These are phyloP conservation scores for Camelus bactrianus DNA, from an alignment of 2,113 vertebrate species.

Conservation along the genomic window DNA sequence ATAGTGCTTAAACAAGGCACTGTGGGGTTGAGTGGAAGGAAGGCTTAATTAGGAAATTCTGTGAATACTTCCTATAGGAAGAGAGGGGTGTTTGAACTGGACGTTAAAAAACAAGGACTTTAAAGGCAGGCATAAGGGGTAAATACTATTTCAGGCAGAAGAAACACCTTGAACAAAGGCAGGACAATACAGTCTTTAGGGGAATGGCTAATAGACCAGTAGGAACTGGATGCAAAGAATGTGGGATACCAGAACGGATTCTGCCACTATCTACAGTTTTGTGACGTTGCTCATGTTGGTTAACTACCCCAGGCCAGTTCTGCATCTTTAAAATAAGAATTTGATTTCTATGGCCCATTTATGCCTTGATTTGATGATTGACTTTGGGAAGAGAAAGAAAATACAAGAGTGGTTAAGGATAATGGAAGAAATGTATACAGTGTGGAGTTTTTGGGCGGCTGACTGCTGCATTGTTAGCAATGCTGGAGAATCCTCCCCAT, in stretches of 20 bases:
- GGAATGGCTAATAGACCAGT: not conserved
- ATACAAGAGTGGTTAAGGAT: not conserved
- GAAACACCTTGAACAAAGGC: not conserved
- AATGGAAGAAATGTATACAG: not conserved
- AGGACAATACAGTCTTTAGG: not conserved
- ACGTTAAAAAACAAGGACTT: not conserved
- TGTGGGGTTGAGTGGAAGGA: not conserved
- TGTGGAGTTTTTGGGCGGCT: not conserved
- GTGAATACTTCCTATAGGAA: not conserved
- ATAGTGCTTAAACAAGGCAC: not conserved
- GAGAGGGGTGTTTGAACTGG: not conserved
- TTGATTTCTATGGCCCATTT: not conserved
- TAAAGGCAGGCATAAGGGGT: not conserved
- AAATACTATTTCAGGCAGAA: not conserved
- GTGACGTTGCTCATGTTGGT: not conserved
- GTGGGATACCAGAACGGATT: not conserved
- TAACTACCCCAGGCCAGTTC: not conserved
- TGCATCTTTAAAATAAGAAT: conserved; percentile 10
- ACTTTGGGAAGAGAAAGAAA: conserved; percentile 7
- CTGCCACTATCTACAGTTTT: not conserved
- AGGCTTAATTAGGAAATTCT: conserved; percentile 12
- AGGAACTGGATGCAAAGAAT: not conserved
- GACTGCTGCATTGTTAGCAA: not conserved
- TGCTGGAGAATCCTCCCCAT: not conserved
- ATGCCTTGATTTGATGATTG: not conserved